phyloP scores from a whole-genome alignment of 64 coral and sea anemone genomes.

The Dendrophyllia cribrosa region DNA sequence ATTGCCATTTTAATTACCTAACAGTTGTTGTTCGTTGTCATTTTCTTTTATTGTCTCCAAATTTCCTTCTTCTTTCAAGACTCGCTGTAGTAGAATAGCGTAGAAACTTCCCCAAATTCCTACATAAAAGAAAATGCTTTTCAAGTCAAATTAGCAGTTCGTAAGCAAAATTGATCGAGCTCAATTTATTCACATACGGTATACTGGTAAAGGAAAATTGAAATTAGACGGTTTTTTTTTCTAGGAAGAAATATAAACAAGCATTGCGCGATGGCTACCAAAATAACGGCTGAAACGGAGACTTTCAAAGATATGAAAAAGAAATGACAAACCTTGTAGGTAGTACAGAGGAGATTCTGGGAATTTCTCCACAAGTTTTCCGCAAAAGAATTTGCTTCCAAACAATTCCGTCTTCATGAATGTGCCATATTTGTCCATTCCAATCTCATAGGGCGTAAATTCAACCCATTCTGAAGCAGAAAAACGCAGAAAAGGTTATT shows the following conservation, averaged over 20 bases:
- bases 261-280: too few species aligned
- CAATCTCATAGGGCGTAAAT: constrained; percentile 73
- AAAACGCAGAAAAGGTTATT: neutral
- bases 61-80: constrained; percentile 48
- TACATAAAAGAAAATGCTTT: constrained; percentile 8
- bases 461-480: constrained; percentile 68
- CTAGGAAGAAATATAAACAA: too few species aligned
- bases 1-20: constrained; percentile 1
- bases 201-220: too few species aligned
- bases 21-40: constrained; percentile 16
- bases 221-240: too few species aligned
- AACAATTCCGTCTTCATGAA: constrained; percentile 68
- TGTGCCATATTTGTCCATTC: constrained; percentile 73
- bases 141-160: too few species aligned
- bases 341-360: constrained; percentile 52
- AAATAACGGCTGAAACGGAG: neutral
- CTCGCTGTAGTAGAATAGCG: constrained; percentile 82
- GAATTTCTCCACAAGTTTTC: constrained; percentile 56
- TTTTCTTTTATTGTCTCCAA: neutral
- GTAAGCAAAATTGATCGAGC: too few species aligned
- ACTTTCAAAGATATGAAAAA: neutral
- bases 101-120: constrained; percentile 95
- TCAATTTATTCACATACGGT: too few species aligned
- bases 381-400: constrained; percentile 68
- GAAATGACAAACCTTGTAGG: constrained; percentile 30